Base-by-base conservation (phyloP, 2,113 vertebrate genomes). In the Chaenogobius annularis region DNA sequence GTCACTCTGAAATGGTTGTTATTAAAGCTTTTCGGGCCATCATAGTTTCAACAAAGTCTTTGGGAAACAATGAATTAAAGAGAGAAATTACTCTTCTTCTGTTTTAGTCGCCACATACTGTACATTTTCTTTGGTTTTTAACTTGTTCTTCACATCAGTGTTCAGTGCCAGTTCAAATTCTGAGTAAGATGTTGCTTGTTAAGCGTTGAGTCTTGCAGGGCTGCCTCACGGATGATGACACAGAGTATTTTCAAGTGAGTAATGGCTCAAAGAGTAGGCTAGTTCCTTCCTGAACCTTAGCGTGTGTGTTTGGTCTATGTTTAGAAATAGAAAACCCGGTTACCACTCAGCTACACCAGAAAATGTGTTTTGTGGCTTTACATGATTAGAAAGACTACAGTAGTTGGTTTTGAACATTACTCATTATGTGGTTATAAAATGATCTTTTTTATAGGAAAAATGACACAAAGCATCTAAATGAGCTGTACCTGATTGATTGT, bases 161-260 rank as follows among this genome's bases (percentile, higher is more conserved):
- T 44, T 40, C 15, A 7, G 26, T 46, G 65, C 55, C 40, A 75
- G 68, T 70, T 26, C 70, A 74, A 62, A 68, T 79, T 73, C 11
- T 11, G 54, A 77, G 68, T 81, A 70, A 10, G 62, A 82, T 67
- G 80, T 44, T 64, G 66, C 84, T 81, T 85, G 71, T 82, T 92
- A 83, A 92, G 88, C 83, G 91, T 70, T 90, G 69, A 89, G 86
- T 91, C 70, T 92, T 89, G 85, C 90, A 90, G 89, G 85, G 75
- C 46, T 85, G 79, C 87, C 73, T 86, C 87, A 70, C 80, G 87
- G 91, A 91, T 72, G 88, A 78, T 88, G 88, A 92, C 82, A 87
- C 84, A 77, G 83, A 87, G 78, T 92, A 90, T 89, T 91, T 89
- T 75, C 90, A 92, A 88, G 91, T 93, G 89, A 93, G 91, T 93